Evolutionary conservation across 1,140 invertebrate genomes (phyloP), one percentile per base, ranked within the genome.

Genomic region (Euborellia annulipes): DNA sequence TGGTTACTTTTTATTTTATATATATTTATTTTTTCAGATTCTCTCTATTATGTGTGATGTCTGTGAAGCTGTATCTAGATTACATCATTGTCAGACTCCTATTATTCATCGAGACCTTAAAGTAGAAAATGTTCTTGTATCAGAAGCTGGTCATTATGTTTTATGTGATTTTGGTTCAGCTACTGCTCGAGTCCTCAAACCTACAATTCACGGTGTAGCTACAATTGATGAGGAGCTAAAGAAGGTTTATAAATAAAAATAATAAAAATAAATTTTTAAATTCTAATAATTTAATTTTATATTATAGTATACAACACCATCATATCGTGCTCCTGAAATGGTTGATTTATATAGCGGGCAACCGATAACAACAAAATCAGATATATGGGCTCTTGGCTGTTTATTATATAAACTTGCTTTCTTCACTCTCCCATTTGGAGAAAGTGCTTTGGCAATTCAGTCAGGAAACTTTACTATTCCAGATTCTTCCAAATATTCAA

Each of bases 61-160:
- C 46, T 88, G 86, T 65, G 85, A 92, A 69, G 89, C 88, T 47
- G 87, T 96, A 11, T 87, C 88, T 20, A 70, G 89, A 50, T 68
- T 96, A 52, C 91, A 95, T 67, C 85, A 92, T 64, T 92, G 86
- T 69, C 85, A 91, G 64, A 92, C 89, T 14, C 90, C 91, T 36
- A 92, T 95, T 56, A 85, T 93, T 58, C 92, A 96, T 69, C 74
- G 91, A 54, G 91, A 96, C 73, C 68, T 96, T 50, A 96, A 96
- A 72, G 84, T 91, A 43, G 88, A 93, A 67, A 93, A 93, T 68
- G 86, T 93, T 53, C 66, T 93, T 51, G 66, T 83, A 47, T 73
- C 75, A 51, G 83, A 88, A 56, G 69, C 66, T 48, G 83, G 82
- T 3, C 72, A 77, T 61, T 90, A 84, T 67, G 79, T 90, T 14